Evolutionary conservation across 2,797 vertebrate genomes (phyloP), one percentile per base, ranked within the genome.

Genomic region (Mergus octosetaceus): DNA sequence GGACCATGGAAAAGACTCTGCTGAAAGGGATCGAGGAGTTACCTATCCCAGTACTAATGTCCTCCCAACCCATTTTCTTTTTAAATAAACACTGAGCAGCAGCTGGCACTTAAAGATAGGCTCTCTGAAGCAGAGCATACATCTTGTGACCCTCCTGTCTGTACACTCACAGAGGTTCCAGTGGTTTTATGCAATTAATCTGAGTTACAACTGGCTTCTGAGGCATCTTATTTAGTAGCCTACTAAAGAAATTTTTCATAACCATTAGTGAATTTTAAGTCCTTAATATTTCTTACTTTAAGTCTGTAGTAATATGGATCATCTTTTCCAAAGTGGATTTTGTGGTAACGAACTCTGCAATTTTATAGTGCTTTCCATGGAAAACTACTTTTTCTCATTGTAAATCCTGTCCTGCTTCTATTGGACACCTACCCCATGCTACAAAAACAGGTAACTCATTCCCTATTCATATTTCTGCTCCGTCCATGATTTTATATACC

Each of bases 1-100:
- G 10, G 9, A 71, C 39, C 4, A 41, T 2, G 43, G 20, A 80
- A 73, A 53, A 8, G 0, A 4, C 25, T 49, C 3, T 7, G 4
- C 12, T 43, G 24, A 68, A 74, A 62, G 9, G n/a, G 5, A 75
- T 14, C n/a, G 70, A 79, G 47, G 7, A 66, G 30, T 6, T 24
- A 39, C 4, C 7, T 20, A 27, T 25, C 6, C 9, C 30, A 77
- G 28, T 5, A 13, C 1, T 7, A 25, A 19, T 11, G 41, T 60
- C 17, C 51, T 49, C 34, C 32, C 34, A 13, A 20, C 13, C 13
- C 32, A 10, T 21, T 30, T 6, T 12, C 17, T 13, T 13, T 11
- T 11, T 17, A 47, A 58, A 62, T 54, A 54, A 66, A 65, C 7
- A 54, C 25, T 4, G 1, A 1, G 1, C 20, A 58, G 19, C 10